Base-by-base conservation (phyloP, 2,888 invertebrate species). In the Drosophila nr. medialis region DNA sequence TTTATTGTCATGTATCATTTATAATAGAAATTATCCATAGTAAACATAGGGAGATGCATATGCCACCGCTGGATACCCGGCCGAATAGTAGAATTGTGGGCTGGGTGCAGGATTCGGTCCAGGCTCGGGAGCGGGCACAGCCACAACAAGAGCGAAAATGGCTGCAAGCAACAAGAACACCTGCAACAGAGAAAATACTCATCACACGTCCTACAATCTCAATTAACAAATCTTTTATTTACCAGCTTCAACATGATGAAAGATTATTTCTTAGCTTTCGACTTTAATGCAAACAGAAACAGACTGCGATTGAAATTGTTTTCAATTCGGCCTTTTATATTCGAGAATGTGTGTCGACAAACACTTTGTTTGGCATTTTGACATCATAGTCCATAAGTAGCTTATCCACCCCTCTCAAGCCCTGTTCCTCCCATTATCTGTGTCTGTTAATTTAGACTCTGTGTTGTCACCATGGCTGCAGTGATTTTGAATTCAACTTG, bases 21-120 rank as follows among this genome's bases (percentile, higher is more conserved):
- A n/a, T 34, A n/a, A 2, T 24, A 21, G 18, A 30, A 32, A 40
- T 88, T 58, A 89, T n/a, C 87, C 89, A 69, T 89, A 89, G 66
- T 81, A 89, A 40, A 74, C 82, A 61, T 90, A 90, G 1, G 90
- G 89, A 0, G 91, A 86, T 15, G 76, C 55, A 30, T 91, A 91
- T 34, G 72, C 76, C 51, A 82, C 75, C 58, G 70, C 77, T 27
- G 75, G 90, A 50, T 89, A 86, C 6, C 72, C 85, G 2, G 81
- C 69, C 3, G 85, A 74, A 69, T 91, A 90, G 15, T 81, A 32
- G 24, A 86, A 68, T 58, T 91, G 91, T 13, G 91, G 91, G 48
- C 66, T 77, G 6, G 89, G 90, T 30, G 66, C 86, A 8, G 90
- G 88, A 62, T 77, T 72, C 27, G 89, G 90, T 51, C 71, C 80